Evolutionary conservation across 35 echinoderm and acorn worm genomes (phyloP).

Genomic region (Nesometra sesokonis): DNA sequence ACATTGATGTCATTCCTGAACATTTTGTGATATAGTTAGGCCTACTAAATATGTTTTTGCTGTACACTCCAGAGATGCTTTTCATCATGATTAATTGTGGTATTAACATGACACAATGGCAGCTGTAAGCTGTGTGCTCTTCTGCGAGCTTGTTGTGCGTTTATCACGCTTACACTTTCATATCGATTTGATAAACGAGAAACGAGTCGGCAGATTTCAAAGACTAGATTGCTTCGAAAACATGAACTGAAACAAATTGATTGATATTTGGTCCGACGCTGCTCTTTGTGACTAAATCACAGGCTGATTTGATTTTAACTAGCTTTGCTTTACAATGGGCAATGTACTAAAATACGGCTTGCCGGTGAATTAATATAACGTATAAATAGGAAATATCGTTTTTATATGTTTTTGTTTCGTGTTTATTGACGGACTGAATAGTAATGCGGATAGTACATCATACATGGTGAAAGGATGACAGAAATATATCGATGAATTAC

Average conservation of each 20-base stretch:
- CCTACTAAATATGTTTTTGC: background rate
- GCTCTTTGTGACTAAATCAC: background rate
- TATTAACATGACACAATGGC: background rate
- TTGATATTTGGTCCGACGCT: background rate
- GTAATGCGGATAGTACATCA: background rate
- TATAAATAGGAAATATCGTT: background rate
- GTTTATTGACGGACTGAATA: background rate
- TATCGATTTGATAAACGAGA: background rate
- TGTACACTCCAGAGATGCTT: background rate
- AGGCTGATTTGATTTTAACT: background rate
- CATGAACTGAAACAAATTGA: background rate
- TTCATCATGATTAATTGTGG: background rate
- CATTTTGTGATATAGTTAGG: no score
- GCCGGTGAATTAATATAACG: background rate
- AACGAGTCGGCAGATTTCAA: background rate
- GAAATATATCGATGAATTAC: background rate
- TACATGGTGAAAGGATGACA: background rate
- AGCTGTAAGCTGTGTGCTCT: background rate
- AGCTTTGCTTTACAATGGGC: background rate
- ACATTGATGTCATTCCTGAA: no score
- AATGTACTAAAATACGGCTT: background rate
- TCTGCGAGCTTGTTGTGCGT: background rate
- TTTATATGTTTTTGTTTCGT: background rate
- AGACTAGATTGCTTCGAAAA: background rate
- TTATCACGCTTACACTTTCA: background rate